Evolutionary conservation across 2,888 invertebrate species (phyloP), one percentile per base, ranked within the genome.

Genomic region (Tribolium freemani): DNA sequence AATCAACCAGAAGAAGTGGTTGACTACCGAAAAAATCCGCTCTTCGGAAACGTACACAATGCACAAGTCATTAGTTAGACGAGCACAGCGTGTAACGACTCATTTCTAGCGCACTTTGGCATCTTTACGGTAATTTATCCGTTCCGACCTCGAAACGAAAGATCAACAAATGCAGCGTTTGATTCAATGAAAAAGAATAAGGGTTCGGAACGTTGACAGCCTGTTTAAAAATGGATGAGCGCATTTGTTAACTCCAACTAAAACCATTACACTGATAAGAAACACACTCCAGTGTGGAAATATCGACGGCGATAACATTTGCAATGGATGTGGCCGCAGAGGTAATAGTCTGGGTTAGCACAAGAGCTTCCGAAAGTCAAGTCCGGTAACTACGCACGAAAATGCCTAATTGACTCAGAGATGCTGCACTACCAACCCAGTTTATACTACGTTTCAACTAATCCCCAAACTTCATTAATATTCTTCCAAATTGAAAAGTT

Each of bases 141-240:
- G 58, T 38, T 58, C 58, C 57, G 45, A 16, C 45, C 45, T 56
- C 44, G 31, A 57, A 44, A 21, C 10, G 57, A 46, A 71, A 66
- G 68, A 72, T 78, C 76, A 78, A 79, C 79, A 78, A 73, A 76
- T 75, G 71, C 75, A 75, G 71, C 75, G 74, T 77, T 69, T 71
- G 64, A 70, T 75, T 68, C 74, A 58, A 61, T 70, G 73, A 74
- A 77, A 77, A 78, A 79, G 48, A 63, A 30, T 75, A 78, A 78
- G 75, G 75, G 72, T 67, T 72, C 71, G 71, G 69, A 53, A 46
- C 73, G 78, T 79, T 78, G 81, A 79, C 80, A 75, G 78, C 69
- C 78, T 81, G 79, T 82, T 82, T 82, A 81, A 83, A 83, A 81
- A 81, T 83, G 80, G 76, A 82, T 82, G 82, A 82, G 81, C 72